These are phyloP conservation scores for Acrobasis consociella DNA, from an alignment of 2,888 invertebrate species.

Conservation along the genomic window DNA sequence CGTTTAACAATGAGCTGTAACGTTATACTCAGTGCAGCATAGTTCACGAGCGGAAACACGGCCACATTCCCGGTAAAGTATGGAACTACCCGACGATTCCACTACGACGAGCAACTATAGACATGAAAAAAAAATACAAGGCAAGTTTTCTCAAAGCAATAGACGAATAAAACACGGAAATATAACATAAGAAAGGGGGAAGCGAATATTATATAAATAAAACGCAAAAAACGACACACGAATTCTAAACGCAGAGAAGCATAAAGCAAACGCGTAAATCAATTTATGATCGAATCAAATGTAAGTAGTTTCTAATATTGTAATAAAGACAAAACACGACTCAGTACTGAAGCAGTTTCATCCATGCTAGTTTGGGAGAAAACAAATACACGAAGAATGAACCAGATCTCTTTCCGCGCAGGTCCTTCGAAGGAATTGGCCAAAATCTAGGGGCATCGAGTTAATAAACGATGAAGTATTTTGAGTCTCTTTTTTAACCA, in stretches of 20 bases:
- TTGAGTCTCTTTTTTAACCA: too few relatives aligned
- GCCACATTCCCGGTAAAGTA: slow-evolving; percentile 14
- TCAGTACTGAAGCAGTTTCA: too few relatives aligned
- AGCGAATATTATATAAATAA: background rate
- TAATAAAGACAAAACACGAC: too few relatives aligned
- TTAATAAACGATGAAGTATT: too few relatives aligned
- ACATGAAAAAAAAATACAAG: background rate
- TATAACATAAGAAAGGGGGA: background rate
- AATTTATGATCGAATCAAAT: background rate
- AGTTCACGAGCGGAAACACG: slow-evolving; percentile 16
- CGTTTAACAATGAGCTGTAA: slow-evolving; percentile 12
- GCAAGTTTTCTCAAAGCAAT: background rate
- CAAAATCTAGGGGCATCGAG: too few relatives aligned
- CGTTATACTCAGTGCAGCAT: slow-evolving; percentile 11
- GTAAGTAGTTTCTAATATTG: background rate
- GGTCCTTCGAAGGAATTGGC: too few relatives aligned
- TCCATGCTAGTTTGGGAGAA: too few relatives aligned
- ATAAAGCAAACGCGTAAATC: too few relatives aligned
- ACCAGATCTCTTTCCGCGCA: too few relatives aligned
- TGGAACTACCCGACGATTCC: background rate
- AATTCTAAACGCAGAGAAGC: too few relatives aligned
- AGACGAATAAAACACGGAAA: background rate
- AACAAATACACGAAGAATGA: too few relatives aligned
- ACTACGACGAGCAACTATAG: background rate
- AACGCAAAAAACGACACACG: background rate